Evolutionary conservation across 1,140 invertebrate genomes (phyloP).

Genomic region (Conopomorpha cramerella): DNA sequence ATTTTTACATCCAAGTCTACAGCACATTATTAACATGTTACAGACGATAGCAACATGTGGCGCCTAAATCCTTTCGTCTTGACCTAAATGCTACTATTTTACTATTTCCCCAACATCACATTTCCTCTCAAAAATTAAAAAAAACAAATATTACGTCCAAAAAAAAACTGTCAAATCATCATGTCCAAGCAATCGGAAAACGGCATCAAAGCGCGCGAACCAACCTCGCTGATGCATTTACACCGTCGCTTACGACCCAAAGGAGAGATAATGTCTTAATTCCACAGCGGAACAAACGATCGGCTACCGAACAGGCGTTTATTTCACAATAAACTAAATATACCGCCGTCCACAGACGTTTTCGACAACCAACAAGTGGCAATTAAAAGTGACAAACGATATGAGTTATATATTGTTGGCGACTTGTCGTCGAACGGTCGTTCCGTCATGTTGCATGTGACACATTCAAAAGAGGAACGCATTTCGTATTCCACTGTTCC

Average conservation of each 20-base stretch:
- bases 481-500: too few relatives aligned
- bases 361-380: constrained; percentile 50
- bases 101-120: too few relatives aligned
- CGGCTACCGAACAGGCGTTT: constrained; percentile 22
- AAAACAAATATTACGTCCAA: too few relatives aligned
- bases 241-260: too few relatives aligned
- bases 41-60: too few relatives aligned
- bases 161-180: too few relatives aligned
- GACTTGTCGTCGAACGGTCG: constrained; percentile 6
- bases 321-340: constrained; percentile 56
- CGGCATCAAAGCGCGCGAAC: background rate
- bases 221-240: too few relatives aligned
- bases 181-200: background rate
- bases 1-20: too few relatives aligned
- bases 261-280: constrained; percentile 39
- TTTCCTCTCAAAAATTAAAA: too few relatives aligned
- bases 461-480: constrained; percentile 18
- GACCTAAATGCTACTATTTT: too few relatives aligned
- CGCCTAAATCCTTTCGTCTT: too few relatives aligned
- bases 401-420: constrained; percentile 32
- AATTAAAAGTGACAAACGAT: constrained; percentile 60
- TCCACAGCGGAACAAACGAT: constrained; percentile 6
- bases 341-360: constrained; percentile 37
- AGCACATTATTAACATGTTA: too few relatives aligned
- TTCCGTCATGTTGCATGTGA: constrained; percentile 20